phyloP scores from a whole-genome alignment of 1,140 invertebrate genomes.

The Apis florea region DNA sequence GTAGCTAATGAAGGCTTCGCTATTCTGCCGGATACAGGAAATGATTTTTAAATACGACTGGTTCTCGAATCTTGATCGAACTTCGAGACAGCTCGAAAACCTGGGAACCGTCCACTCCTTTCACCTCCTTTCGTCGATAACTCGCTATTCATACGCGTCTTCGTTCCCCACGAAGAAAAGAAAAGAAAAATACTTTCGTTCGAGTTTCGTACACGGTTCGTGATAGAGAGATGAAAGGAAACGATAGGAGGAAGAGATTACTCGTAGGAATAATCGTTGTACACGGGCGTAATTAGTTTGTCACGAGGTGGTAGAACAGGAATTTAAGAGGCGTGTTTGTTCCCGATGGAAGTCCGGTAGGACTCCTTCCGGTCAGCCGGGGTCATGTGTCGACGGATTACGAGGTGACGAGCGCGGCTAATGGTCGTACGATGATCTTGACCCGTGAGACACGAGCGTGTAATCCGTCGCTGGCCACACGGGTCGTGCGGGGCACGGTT shows the following conservation, averaged over 20 bases:
- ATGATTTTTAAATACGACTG: conserved; percentile 11
- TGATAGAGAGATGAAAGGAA: too few species aligned
- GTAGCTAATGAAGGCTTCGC: conserved; percentile 55
- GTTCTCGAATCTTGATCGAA: conserved; percentile 18
- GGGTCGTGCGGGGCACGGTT: conserved; percentile 51
- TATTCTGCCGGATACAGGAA: conserved; percentile 51
- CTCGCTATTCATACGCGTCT: too few species aligned
- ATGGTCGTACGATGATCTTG: conserved; percentile 70
- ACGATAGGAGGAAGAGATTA: too few species aligned
- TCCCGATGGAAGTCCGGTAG: conserved; percentile 38
- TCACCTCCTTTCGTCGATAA: neutral
- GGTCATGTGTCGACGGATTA: conserved; percentile 73
- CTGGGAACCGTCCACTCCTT: neutral
- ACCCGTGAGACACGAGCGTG: conserved; percentile 72
- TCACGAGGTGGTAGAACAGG: conserved; percentile 25
- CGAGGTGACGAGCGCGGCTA: conserved; percentile 60
- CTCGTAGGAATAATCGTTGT: neutral
- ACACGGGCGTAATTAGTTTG: conserved; percentile 1
- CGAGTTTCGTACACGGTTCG: too few species aligned
- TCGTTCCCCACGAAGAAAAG: too few species aligned
- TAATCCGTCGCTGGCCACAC: conserved; percentile 65
- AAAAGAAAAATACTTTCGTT: too few species aligned
- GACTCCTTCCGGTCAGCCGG: conserved; percentile 65
- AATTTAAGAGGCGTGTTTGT: conserved; percentile 32
- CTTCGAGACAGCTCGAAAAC: neutral